Conservation (phyloP, 2,888 invertebrate species). For the Steinernema carpocapsae region DNA sequence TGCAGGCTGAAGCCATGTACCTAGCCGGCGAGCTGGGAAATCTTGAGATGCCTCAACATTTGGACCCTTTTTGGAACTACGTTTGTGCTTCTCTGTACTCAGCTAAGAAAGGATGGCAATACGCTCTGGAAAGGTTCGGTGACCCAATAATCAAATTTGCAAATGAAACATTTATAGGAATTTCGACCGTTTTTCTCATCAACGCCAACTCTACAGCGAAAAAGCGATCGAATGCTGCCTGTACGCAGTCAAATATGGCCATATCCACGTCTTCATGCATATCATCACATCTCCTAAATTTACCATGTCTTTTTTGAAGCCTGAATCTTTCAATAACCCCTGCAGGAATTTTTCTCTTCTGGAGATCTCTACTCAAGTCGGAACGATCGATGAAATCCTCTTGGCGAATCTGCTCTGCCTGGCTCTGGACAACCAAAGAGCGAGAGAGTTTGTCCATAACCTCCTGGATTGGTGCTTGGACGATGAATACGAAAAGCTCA, state of each 20-base stretch:
- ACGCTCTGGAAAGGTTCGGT: background rate
- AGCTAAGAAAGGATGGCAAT: slow-evolving; percentile 4
- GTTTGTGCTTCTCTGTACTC: background rate
- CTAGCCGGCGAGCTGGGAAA: background rate
- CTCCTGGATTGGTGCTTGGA: slow-evolving; percentile 21
- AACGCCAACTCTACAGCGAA: background rate
- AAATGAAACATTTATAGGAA: too few relatives aligned
- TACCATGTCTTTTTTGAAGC: background rate
- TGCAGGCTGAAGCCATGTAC: background rate
- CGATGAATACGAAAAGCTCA: background rate
- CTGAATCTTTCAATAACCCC: background rate
- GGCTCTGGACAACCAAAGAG: background rate
- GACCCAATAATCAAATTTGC: background rate
- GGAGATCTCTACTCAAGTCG: background rate
- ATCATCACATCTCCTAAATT: background rate
- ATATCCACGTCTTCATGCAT: background rate
- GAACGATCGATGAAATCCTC: background rate
- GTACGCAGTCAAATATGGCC: background rate
- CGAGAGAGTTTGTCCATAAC: background rate
- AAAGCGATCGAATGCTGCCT: slow-evolving; percentile 18
- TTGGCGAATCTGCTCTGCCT: background rate
- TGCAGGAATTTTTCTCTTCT: background rate
- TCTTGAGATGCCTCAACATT: background rate
- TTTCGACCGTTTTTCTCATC: background rate
- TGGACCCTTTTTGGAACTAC: background rate